Percentiles rank a stretch among this genome's conserved stretches.
Evolutionary conservation across 2,113 vertebrate genomes (phyloP).

Genomic region (Oxygymnocypris stewartii): DNA sequence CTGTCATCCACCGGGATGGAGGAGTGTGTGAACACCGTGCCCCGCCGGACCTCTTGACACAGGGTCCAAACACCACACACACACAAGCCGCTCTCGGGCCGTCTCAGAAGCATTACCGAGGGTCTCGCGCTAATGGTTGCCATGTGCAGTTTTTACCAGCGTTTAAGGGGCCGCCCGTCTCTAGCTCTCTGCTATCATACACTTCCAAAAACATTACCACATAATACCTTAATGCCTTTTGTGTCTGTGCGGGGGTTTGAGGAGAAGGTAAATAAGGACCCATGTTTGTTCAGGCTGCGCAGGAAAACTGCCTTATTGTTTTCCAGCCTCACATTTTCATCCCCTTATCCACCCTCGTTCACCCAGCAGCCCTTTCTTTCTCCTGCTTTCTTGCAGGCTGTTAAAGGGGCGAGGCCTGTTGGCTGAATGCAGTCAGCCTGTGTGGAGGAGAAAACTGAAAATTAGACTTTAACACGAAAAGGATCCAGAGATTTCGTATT

Average conservation of each 20-base stretch:
- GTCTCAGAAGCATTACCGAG: conserved; percentile 77
- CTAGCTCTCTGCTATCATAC: conserved; percentile 71
- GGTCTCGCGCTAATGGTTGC: conserved; percentile 80
- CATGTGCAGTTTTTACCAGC: conserved; percentile 77
- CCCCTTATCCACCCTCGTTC: conserved; percentile 50
- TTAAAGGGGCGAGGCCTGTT: conserved; percentile 51
- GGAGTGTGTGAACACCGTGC: conserved; percentile 73
- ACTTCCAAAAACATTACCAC: conserved; percentile 81
- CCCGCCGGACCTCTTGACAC: conserved; percentile 77
- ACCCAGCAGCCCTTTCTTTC: conserved; percentile 51
- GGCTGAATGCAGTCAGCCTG: conserved; percentile 7
- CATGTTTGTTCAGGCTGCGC: conserved; percentile 48
- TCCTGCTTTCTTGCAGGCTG: conserved; percentile 47
- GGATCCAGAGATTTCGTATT: conserved; percentile 39
- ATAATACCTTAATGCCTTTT: conserved; percentile 80
- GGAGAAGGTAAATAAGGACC: conserved; percentile 60
- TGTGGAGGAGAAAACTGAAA: conserved; percentile 16
- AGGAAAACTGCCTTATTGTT: conserved; percentile 51
- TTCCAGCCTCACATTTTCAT: conserved; percentile 40
- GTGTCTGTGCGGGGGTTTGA: conserved; percentile 64
- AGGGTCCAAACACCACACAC: conserved; percentile 57
- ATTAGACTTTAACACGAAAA: conserved; percentile 35
- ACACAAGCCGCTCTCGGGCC: conserved; percentile 70
- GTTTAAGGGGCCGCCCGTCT: conserved; percentile 66
- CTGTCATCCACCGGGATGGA: conserved; percentile 46